Base-by-base conservation (phyloP, 2,888 invertebrate genomes). In the Tuta absoluta region DNA sequence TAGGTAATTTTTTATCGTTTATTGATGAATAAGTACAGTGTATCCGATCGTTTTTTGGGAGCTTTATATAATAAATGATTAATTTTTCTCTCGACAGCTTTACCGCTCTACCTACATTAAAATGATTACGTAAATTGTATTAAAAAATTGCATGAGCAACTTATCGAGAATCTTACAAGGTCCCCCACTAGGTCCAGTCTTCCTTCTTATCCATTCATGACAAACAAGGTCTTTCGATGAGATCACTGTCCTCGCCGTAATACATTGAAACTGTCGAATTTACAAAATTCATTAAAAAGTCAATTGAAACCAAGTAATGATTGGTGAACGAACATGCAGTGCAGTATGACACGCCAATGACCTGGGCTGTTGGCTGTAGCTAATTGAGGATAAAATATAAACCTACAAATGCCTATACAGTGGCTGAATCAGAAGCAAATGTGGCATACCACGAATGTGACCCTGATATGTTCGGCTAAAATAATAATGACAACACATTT, bases 391-490 rank as follows among this genome's bases (percentile, higher is more conserved):
- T 56, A 56, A 56, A 37, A 33, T 3, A 10, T 21, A 21, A 19
- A 23, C 19, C 11, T 59, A 49, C 53, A 51, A 24, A 56, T 60
- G 33, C 60, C 10, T 28, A 38, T 48, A 60, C 41, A 38, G 68
- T 68, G 67, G 66, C 67, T 79, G 76, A 79, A 75, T 80, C 76
- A 77, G 75, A 61, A 37, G 23, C 45, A 48, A 61, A 4, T 61
- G 38, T 19, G 19, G 19, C 23, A 53, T 83, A 79, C 81, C 66
- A 65, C 73, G 79, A 81, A 84, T 60, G 66, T 70, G 75, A 66
- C 83, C 84, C 72, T 86, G 84, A 83, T 83, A 79, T 72, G 74
- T 77, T 68, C 71, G 65, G 49, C 56, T 66, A 69, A 71, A 70
- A 69, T 69, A 68, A 66, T 56, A 45, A 60, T 63, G 67, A 66